These are phyloP conservation scores for Telenomus remus DNA, from an alignment of 1,140 invertebrate species.

Conservation along the genomic window DNA sequence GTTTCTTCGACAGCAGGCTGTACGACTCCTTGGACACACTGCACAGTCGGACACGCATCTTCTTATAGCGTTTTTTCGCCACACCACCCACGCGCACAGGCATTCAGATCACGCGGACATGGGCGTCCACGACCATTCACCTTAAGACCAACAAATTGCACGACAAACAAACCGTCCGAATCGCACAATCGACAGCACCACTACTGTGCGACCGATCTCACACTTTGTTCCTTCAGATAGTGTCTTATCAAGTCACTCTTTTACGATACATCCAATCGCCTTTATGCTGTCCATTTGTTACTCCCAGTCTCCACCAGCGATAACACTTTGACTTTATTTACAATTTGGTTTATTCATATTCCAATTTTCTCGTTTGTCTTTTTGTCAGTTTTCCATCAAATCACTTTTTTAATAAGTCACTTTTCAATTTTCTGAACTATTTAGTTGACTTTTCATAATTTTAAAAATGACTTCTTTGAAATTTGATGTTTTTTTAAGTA, in stretches of 20 bases:
- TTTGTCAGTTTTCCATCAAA: not conserved
- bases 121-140: constrained; percentile 46
- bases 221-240: constrained; percentile 27
- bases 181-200: not conserved
- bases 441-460: too few species aligned
- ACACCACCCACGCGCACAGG: constrained; percentile 53
- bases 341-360: not conserved
- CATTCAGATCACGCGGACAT: constrained; percentile 53
- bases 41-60: constrained; percentile 55
- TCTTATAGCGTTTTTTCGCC: constrained; percentile 54
- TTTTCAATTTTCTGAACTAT: too few species aligned
- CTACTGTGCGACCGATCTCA: not conserved
- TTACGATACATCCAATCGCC: constrained; percentile 4
- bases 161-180: not conserved
- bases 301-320: not conserved
- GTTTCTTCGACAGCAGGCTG: constrained; percentile 49
- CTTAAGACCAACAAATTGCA: constrained; percentile 22
- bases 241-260: constrained; percentile 39
- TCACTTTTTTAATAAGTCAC: not conserved
- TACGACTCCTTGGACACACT: constrained; percentile 53
- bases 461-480: too few species aligned
- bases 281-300: not conserved
- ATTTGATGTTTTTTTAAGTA: too few species aligned
- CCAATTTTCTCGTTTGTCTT: not conserved
- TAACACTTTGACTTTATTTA: not conserved